These are phyloP conservation scores for Calliopum simillimum DNA, from an alignment of 2,888 invertebrate genomes.

Conservation along the genomic window DNA sequence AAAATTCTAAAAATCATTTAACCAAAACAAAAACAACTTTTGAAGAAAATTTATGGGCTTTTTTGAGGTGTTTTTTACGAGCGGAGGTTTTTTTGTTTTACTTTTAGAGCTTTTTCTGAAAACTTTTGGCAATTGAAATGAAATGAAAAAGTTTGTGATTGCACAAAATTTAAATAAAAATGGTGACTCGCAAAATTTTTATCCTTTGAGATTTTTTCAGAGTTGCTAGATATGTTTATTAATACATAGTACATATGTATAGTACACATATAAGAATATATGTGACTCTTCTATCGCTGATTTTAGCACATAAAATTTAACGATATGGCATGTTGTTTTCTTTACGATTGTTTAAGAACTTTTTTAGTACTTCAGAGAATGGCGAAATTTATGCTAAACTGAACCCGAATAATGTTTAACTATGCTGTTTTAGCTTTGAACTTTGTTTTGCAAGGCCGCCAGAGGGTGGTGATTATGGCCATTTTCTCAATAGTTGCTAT, in stretches of 20 bases:
- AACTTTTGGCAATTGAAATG: constrained; percentile 33
- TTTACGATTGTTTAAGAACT: constrained; percentile 41
- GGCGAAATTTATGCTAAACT: constrained; percentile 19
- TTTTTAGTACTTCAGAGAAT: constrained; percentile 32
- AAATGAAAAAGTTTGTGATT: constrained; percentile 35
- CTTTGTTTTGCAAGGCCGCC: too few relatives aligned
- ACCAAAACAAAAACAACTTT: not conserved
- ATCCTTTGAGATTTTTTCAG: too few relatives aligned
- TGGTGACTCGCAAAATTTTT: constrained; percentile 4
- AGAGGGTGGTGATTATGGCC: too few relatives aligned
- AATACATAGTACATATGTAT: too few relatives aligned
- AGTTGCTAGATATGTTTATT: too few relatives aligned
- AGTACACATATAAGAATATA: too few relatives aligned
- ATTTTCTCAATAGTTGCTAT: too few relatives aligned
- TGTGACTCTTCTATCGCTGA: not conserved
- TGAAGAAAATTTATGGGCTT: constrained; percentile 6
- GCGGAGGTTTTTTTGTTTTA: not conserved
- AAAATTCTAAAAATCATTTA: constrained; percentile 23
- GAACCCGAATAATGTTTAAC: constrained; percentile 3
- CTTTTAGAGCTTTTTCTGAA: not conserved
- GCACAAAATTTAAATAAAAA: constrained; percentile 32
- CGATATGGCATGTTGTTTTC: constrained; percentile 44
- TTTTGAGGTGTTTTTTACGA: not conserved
- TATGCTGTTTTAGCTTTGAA: not conserved
- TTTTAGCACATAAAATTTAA: constrained; percentile 40